phyloP scores from a whole-genome alignment of 2,113 vertebrate species.

The Nerophis lumbriciformis region DNA sequence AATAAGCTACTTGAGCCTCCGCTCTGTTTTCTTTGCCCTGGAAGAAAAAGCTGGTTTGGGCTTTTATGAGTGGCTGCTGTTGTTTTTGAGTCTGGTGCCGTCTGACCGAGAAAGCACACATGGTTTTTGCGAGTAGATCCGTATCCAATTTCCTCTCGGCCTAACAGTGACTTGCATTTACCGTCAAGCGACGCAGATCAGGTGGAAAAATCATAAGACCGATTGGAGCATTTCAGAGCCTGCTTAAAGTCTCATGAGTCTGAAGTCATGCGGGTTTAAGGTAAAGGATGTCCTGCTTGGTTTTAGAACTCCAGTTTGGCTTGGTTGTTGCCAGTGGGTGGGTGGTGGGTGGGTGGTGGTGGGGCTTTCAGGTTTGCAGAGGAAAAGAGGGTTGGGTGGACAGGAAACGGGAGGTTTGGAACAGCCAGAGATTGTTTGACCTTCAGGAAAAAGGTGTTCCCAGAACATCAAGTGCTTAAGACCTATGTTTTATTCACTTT shows the following conservation, averaged over 20 bases:
- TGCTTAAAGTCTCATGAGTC: conserved; percentile 33
- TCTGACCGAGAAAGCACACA: conserved; percentile 7
- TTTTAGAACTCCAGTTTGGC: conserved; percentile 30
- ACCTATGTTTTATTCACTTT: conserved; percentile 1
- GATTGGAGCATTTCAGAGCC: conserved; percentile 26
- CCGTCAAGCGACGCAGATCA: conserved; percentile 22
- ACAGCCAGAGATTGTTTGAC: conserved; percentile 52
- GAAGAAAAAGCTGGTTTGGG: conserved; percentile 1
- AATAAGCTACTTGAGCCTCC: conserved; percentile 19
- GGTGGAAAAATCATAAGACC: conserved; percentile 17
- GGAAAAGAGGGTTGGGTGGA: conserved; percentile 35
- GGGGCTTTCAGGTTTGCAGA: conserved; percentile 32
- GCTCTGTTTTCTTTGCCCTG: conserved; percentile 27
- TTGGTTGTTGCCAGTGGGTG: conserved; percentile 28
- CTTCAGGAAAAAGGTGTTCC: conserved; percentile 66
- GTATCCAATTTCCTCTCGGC: conserved; percentile 37
- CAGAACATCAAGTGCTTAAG: conserved; percentile 23
- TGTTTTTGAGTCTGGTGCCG: conserved; percentile 20
- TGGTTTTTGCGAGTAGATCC: conserved; percentile 19
- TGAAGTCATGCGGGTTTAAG: conserved; percentile 45
- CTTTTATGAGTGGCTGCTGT: conserved; percentile 22
- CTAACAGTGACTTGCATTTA: conserved; percentile 10
- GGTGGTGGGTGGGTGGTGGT: neutral
- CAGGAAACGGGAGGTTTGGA: conserved; percentile 59
- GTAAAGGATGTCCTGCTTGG: conserved; percentile 39